A percentile compares a stretch with the other conserved stretches of the same genome.
phyloP scores from a whole-genome alignment of 2,113 vertebrate species.

The Pan troglodytes region NHGRI_mPanTro3-v2.1_pri NC_072413.2:73846501-73847000 shows the following conservation, averaged over 20 bases:
- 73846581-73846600: not conserved
- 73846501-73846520: not conserved
- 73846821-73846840: not conserved
- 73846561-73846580: not conserved
- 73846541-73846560: not conserved
- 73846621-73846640: not conserved
- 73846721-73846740: not conserved
- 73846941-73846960: slow-evolving; percentile 16
- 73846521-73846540: not conserved
- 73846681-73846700: not conserved
- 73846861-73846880: not conserved
- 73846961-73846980: not conserved
- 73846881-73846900: not conserved
- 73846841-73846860: not conserved
- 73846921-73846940: not conserved
- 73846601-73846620: too few relatives aligned
- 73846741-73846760: not conserved
- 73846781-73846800: slow-evolving; percentile 47
- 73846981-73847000: not conserved
- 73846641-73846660: not conserved
- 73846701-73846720: not conserved
- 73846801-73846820: not conserved
- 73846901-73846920: not conserved
- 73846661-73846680: not conserved
- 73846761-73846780: not conserved